Evolutionary conservation across 2,113 vertebrate species (phyloP).

Genomic region (Vicugna pacos): DNA sequence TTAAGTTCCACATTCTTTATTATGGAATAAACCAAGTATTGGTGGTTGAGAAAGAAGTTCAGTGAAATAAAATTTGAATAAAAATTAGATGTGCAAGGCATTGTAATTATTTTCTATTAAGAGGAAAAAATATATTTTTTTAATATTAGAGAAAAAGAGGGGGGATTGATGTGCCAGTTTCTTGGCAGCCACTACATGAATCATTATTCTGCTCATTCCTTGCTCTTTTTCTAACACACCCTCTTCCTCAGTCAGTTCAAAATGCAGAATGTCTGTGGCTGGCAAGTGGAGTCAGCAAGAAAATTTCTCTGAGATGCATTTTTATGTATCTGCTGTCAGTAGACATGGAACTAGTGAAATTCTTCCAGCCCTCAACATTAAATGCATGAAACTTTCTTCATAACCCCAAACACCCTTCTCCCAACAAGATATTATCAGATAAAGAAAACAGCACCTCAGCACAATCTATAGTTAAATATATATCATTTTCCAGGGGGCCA

Average conservation of each 20-base stretch:
- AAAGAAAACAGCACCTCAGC: not conserved
- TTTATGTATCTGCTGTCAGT: slow-evolving; percentile 56
- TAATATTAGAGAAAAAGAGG: not conserved
- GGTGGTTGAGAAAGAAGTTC: not conserved
- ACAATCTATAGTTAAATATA: slow-evolving; percentile 11
- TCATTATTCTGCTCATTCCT: not conserved
- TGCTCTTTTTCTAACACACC: not conserved
- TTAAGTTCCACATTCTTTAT: slow-evolving; percentile 1
- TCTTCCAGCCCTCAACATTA: slow-evolving; percentile 26
- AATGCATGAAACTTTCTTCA: slow-evolving; percentile 45
- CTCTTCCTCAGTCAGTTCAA: slow-evolving; percentile 37
- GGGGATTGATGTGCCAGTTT: not conserved
- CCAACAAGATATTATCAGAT: not conserved
- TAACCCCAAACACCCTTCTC: not conserved
- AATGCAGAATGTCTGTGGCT: slow-evolving; percentile 9
- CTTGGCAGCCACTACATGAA: not conserved
- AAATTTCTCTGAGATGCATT: slow-evolving; percentile 58
- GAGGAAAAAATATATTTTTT: not conserved
- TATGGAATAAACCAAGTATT: not conserved
- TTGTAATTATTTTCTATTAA: slow-evolving; percentile 42
- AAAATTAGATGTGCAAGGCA: slow-evolving; percentile 32
- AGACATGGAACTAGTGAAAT: slow-evolving; percentile 50
- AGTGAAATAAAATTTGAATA: slow-evolving; percentile 53
- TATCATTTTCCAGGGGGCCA: not conserved
- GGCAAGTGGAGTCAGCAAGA: slow-evolving; percentile 58